These are phyloP conservation scores for Haliaeetus leucogaster DNA, from an alignment of 2,113 vertebrate species.

Conservation along the genomic window DNA sequence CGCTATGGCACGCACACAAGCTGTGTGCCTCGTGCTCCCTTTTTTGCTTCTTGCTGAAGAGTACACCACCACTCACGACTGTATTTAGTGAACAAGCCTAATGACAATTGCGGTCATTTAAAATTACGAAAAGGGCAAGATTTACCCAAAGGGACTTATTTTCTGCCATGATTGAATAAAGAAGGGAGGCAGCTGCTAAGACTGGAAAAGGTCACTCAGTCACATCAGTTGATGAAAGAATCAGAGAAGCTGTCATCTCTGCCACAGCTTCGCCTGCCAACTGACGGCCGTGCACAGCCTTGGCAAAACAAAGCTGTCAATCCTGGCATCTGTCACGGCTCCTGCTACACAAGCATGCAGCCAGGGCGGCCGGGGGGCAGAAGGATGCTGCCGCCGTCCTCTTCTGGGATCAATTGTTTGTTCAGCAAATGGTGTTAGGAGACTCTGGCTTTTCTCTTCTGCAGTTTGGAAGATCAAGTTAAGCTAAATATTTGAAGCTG, in stretches of 20 bases:
- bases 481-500: slow-evolving; percentile 66
- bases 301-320: slow-evolving; percentile 69
- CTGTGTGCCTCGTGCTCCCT: accelerated
- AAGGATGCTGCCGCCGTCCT: neutral
- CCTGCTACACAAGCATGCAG: neutral
- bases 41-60: neutral
- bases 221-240: slow-evolving; percentile 71
- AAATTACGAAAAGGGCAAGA: slow-evolving; percentile 56
- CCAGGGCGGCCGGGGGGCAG: neutral
- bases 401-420: slow-evolving; percentile 44
- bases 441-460: slow-evolving; percentile 34
- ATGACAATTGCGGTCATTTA: slow-evolving; percentile 63
- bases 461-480: slow-evolving; percentile 49
- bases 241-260: slow-evolving; percentile 76
- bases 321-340: slow-evolving; percentile 26
- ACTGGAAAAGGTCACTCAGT: slow-evolving; percentile 77
- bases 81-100: neutral
- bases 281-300: slow-evolving; percentile 47
- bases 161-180: slow-evolving; percentile 70
- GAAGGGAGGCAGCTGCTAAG: slow-evolving; percentile 67
- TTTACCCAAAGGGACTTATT: slow-evolving; percentile 56
- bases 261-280: slow-evolving; percentile 48
- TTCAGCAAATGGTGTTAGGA: slow-evolving; percentile 20
- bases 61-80: neutral
- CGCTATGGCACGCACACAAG: accelerated